Evolutionary conservation across 2,888 invertebrate genomes (phyloP), one percentile per base, ranked within the genome.

Genomic region (Thelaira solivaga): DNA sequence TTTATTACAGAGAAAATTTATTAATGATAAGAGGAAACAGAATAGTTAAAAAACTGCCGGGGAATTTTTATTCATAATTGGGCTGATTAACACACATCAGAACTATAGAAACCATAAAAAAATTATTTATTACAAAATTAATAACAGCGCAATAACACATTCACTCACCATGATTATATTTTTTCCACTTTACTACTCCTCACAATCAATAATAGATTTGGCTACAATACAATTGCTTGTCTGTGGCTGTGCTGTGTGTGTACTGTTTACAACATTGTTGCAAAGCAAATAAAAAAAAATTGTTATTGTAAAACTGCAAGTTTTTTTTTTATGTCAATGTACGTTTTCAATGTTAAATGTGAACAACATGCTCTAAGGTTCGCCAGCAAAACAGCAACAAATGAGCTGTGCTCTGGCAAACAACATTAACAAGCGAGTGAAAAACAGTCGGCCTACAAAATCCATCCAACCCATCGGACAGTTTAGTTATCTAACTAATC

Each of bases 251-350:
- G 16, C 7, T 29, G 41, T 10, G n/a, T 57, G 13, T 39, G 31
- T 55, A 55, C 24, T 72, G 47, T 34, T 61, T 71, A 59, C 69
- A 61, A 61, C 43, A 20, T 49, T 39, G n/a, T 47, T 57, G 13
- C 68, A 57, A 36, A n/a, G n/a, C n/a, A n/a, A n/a, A n/a, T n/a
- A n/a, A n/a, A n/a, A n/a, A n/a, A n/a, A 57, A 49, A 11, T 59
- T 59, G 36, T 69, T 74, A 13, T 59, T 51, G 59, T 67, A 36
- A 18, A 67, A 73, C 43, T 84, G 85, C 85, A 84, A n/a, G n/a
- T n/a, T n/a, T n/a, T n/a, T n/a, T n/a, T n/a, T 85, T 85, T 85
- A 84, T 84, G 85, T 85, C 85, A 85, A 85, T 82, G 86, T 83
- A 83, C 85, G 84, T 84, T 85, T 85, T 85, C 85, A 85, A 86